These are phyloP conservation scores for Podarcis siculus DNA, from an alignment of 2,797 vertebrate species.

Conservation along the genomic window DNA sequence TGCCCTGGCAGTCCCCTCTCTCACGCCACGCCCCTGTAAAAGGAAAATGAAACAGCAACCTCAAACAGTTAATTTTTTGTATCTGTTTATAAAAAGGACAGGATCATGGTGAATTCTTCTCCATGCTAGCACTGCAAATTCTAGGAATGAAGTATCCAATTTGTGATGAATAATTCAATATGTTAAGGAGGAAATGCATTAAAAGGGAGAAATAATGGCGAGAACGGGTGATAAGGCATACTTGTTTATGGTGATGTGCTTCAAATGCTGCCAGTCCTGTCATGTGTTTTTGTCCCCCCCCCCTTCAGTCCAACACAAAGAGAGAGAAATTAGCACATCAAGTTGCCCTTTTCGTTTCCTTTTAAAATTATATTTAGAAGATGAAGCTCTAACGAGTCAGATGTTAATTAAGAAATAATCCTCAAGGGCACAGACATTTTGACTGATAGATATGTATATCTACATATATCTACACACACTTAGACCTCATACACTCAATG, in stretches of 20 bases:
- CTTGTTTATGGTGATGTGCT: background rate
- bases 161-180: constrained; percentile 31
- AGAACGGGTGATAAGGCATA: rapidly evolving
- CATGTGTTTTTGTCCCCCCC: background rate
- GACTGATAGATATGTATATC: background rate
- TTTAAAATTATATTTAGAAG: background rate
- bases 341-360: background rate
- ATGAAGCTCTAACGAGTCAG: background rate
- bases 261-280: background rate
- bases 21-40: background rate
- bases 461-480: background rate
- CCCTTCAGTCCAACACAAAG: no score
- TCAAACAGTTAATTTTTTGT: constrained; percentile 56
- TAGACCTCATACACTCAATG: background rate
- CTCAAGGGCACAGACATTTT: background rate
- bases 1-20: no score
- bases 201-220: background rate
- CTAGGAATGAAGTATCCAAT: constrained; percentile 32
- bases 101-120: constrained; percentile 48
- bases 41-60: constrained; percentile 32
- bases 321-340: background rate
- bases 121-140: constrained; percentile 16
- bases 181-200: background rate
- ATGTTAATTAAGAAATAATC: background rate
- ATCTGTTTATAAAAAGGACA: constrained; percentile 46